These are phyloP conservation scores for Sphyrna mokarran DNA, from an alignment of 2,113 vertebrate genomes.

Conservation along the genomic window DNA sequence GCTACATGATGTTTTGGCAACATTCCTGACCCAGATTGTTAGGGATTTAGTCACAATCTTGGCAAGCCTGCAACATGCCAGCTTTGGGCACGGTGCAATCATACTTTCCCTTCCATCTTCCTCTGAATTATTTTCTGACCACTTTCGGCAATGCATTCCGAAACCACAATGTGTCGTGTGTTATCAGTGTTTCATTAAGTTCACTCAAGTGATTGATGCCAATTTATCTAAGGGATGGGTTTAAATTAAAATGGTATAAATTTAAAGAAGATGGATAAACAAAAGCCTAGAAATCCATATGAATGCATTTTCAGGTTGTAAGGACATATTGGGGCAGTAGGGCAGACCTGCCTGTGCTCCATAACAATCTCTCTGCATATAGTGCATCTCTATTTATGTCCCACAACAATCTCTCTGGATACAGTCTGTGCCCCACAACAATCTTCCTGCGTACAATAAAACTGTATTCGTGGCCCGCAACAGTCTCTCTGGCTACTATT, in stretches of 20 bases:
- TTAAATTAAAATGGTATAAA: background rate
- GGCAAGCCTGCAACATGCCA: constrained; percentile 18
- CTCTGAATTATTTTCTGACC: background rate
- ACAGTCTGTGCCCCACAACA: no score
- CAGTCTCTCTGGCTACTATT: no score
- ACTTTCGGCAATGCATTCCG: background rate
- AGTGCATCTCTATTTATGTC: no score
- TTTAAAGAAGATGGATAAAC: background rate
- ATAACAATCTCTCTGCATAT: no score
- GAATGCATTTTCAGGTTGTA: background rate
- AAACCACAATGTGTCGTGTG: background rate
- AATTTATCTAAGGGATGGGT: background rate
- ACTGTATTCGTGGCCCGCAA: no score
- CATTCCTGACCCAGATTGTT: constrained; percentile 34
- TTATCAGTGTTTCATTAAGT: background rate
- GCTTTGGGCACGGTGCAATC: constrained; percentile 19
- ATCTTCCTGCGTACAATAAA: no score
- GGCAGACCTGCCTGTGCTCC: no score
- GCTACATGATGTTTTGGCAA: constrained; percentile 34
- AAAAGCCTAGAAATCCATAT: background rate
- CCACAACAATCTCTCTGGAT: no score
- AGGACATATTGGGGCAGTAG: background rate
- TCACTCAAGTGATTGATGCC: background rate
- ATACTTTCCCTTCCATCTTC: background rate
- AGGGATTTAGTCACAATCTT: constrained; percentile 33